Evolutionary conservation across 1,140 invertebrate species (phyloP), one percentile per base, ranked within the genome.

Genomic region (Drosophila melanica): DNA sequence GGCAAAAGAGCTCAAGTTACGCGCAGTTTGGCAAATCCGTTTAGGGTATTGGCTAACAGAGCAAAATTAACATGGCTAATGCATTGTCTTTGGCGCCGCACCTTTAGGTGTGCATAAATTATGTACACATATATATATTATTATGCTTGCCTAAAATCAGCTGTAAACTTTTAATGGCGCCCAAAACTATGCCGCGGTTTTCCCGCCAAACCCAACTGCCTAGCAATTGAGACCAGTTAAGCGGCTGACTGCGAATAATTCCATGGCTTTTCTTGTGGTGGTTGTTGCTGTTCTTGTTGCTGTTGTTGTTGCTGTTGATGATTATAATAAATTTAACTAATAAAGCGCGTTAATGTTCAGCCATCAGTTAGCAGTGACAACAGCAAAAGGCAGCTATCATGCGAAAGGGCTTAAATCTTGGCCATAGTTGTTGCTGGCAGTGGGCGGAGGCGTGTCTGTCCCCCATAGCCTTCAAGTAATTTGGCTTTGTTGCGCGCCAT

Each of bases 321-420:
- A 80, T 89, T 89, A 89, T 89, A 89, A 89, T 89, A 89, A 89
- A 89, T 89, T 89, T 70, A 64, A 69, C 75, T 89, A 89, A 89
- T 89, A 90, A 89, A 82, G 70, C 85, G 84, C 85, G 69, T 84
- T 89, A 89, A 89, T 78, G 84, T 77, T 77, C 74, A 69, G 77
- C 77, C 84, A 89, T 84, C 84, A 84, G 75, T 79, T 79, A 59
- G 55, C 14, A 18, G 68, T 65, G 77, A 77, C 79, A 67, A 65
- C 33, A 54, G 57, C 63, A 65, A 45, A 33, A 20, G 35, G 10
- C 20, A 23, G 23, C 11, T 14, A 30, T 20, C 64, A 41, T 42
- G 8, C 41, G 12, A 55, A 45, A 44, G 53, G 79, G 64, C 47
- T 73, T 77, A 70, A 67, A 30, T 51, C 35, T 14, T 23, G 6